A percentile compares a stretch with the other conserved stretches of the same genome.
These are phyloP conservation scores for Sussaba pulchella DNA, from an alignment of 2,888 invertebrate genomes.

Conservation along the genomic window DNA sequence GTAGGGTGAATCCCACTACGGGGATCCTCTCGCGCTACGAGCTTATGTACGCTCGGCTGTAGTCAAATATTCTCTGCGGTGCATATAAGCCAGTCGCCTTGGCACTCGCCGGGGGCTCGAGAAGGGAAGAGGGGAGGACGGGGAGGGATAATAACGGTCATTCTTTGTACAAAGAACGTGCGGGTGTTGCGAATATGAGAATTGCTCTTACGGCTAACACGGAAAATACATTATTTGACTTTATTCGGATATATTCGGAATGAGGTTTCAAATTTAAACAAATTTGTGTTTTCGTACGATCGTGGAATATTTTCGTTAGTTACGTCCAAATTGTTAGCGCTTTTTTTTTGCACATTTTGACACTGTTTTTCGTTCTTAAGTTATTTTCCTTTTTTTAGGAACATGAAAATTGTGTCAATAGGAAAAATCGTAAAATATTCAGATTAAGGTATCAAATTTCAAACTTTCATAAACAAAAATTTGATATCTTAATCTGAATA, in stretches of 20 bases:
- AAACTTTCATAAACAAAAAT: too few species aligned
- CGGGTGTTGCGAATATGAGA: background rate
- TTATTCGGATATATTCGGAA: background rate
- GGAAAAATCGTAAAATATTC: too few species aligned
- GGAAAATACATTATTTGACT: background rate
- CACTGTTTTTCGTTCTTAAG: too few species aligned
- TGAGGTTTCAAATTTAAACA: background rate
- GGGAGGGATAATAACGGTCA: conserved; percentile 11
- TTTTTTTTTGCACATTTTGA: too few species aligned
- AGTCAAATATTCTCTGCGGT: conserved; percentile 44
- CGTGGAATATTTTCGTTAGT: too few species aligned
- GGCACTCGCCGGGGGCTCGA: background rate
- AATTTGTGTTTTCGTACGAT: background rate
- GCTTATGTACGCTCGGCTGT: conserved; percentile 28
- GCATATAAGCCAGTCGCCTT: background rate
- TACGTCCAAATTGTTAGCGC: too few species aligned
- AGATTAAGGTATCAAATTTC: too few species aligned
- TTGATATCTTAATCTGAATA: too few species aligned
- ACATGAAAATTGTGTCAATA: too few species aligned
- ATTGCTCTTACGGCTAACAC: background rate
- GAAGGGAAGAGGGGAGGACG: too few species aligned
- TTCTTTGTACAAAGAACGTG: background rate
- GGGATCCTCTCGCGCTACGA: conserved; percentile 6
- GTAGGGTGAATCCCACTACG: conserved; percentile 43
- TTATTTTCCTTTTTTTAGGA: too few species aligned